Conservation (phyloP, 1,140 invertebrate genomes). For the Drusus annulatus region DNA sequence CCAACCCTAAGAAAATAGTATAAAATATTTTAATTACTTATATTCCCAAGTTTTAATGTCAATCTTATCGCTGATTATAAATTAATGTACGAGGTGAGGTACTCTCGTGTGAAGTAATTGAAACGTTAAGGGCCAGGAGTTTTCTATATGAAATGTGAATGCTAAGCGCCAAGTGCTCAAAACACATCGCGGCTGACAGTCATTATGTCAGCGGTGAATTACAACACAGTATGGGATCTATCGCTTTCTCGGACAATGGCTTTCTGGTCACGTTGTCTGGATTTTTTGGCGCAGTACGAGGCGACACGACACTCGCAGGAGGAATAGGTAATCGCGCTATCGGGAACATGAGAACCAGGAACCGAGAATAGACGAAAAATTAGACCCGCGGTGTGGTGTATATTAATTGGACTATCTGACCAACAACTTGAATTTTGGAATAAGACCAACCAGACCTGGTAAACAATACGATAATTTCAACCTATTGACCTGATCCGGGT, state of each 20-base stretch:
- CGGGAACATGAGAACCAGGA: slow-evolving; percentile 55
- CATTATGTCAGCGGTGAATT: slow-evolving; percentile 15
- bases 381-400: not conserved
- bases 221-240: not conserved
- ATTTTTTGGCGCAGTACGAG: slow-evolving; percentile 49
- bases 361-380: slow-evolving; percentile 6
- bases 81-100: too few species aligned
- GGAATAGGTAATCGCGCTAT: slow-evolving; percentile 49
- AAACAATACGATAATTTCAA: too few species aligned
- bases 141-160: slow-evolving; percentile 14
- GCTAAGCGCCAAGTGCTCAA: not conserved
- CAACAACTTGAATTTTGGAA: too few species aligned
- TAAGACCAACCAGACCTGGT: too few species aligned
- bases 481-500: too few species aligned
- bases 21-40: too few species aligned
- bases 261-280: slow-evolving; percentile 47
- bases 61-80: too few species aligned
- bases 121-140: not conserved
- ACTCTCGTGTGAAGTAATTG: slow-evolving; percentile 10
- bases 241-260: slow-evolving; percentile 31
- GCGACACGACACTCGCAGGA: slow-evolving; percentile 1
- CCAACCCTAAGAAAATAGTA: too few species aligned
- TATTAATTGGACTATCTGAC: slow-evolving; percentile 9
- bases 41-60: too few species aligned
- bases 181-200: not conserved